Conservation (phyloP, 2,113 vertebrate genomes). For the Mobula hypostoma region DNA sequence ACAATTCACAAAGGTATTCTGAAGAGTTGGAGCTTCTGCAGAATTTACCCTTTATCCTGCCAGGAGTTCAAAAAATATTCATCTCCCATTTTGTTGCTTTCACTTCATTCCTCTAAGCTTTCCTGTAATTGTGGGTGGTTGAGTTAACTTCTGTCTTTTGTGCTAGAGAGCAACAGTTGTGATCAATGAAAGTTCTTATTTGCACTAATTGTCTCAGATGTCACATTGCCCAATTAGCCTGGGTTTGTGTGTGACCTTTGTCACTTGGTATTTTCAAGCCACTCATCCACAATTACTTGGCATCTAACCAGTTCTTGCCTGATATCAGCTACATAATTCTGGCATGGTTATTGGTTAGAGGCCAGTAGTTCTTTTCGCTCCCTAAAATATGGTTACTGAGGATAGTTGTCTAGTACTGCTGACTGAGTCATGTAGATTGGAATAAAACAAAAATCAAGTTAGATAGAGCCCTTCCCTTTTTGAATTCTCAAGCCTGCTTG, state of each 20-base stretch:
- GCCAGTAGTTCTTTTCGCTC: background rate
- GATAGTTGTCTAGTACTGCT: background rate
- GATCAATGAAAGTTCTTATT: background rate
- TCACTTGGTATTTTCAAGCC: background rate
- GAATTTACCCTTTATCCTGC: background rate
- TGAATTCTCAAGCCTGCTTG: background rate
- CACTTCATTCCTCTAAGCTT: background rate
- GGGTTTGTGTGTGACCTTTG: background rate
- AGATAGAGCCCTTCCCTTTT: background rate
- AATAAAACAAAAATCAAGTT: background rate
- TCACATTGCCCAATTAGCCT: background rate
- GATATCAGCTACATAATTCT: background rate
- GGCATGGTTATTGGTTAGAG: background rate
- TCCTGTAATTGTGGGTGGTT: background rate
- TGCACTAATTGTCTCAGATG: background rate
- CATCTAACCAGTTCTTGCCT: background rate
- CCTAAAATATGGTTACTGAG: background rate
- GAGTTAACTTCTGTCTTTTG: background rate
- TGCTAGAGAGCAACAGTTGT: background rate
- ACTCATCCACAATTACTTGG: background rate
- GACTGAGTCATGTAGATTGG: background rate
- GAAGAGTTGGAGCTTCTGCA: background rate
- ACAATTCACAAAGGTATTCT: background rate
- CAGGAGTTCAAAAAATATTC: background rate
- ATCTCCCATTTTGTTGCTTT: background rate